Evolutionary conservation across 2,888 invertebrate genomes (phyloP).

Genomic region (Eudemis profundana): DNA sequence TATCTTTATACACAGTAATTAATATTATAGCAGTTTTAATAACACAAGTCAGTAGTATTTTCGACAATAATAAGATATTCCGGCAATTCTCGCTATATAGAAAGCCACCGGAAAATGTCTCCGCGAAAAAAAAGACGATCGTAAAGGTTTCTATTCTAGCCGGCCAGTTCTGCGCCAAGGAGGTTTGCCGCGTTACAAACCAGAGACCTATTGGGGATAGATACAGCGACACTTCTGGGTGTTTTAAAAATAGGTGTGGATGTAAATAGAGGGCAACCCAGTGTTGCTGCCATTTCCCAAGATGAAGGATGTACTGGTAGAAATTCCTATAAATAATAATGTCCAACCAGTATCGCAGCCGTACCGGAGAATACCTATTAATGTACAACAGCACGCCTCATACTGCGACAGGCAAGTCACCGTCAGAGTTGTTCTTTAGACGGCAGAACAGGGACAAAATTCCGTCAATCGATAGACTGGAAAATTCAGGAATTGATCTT

Average conservation of each 20-base stretch:
- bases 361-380: conserved; percentile 36
- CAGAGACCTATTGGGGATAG: conserved; percentile 47
- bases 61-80: no score
- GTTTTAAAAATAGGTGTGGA: conserved; percentile 40
- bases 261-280: conserved; percentile 24
- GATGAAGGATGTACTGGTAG: conserved; percentile 46
- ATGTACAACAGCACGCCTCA: conserved; percentile 27
- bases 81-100: no score
- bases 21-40: no score
- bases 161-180: no score
- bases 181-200: no score
- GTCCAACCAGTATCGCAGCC: conserved; percentile 46
- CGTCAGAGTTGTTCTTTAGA: conserved; percentile 4
- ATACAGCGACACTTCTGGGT: conserved; percentile 31
- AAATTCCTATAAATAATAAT: conserved; percentile 46
- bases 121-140: no score
- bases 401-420: not conserved
- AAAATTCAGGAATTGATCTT: not conserved
- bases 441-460: conserved; percentile 14
- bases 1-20: no score
- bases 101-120: no score
- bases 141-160: no score
- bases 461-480: not conserved
- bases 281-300: conserved; percentile 43
- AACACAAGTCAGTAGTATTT: no score